These are phyloP conservation scores for Cydia strobilella DNA, from an alignment of 1,140 invertebrate genomes.

Conservation along the genomic window DNA sequence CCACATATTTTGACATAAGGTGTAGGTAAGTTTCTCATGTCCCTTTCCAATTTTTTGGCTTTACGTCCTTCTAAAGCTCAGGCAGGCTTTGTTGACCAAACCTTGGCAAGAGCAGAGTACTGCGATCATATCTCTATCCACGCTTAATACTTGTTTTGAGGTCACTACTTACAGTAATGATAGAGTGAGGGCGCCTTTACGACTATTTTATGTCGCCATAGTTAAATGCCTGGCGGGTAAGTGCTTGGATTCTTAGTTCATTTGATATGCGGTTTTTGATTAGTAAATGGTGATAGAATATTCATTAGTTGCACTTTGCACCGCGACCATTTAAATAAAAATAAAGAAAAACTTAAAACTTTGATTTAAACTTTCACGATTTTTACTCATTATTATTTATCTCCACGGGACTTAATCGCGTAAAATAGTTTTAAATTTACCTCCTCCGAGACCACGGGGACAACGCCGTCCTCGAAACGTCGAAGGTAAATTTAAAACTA, in stretches of 20 bases:
- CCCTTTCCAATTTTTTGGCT: no score
- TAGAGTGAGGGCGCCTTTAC: background rate
- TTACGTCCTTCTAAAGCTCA: background rate
- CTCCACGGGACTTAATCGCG: no score
- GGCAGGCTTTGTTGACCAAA: background rate
- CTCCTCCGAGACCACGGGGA: no score
- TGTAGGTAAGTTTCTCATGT: no score
- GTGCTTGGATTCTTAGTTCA: background rate
- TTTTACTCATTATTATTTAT: no score
- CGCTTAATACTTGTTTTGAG: constrained; percentile 40
- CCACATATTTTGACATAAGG: no score
- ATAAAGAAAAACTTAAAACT: no score
- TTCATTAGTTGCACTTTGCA: background rate
- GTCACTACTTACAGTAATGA: constrained; percentile 16
- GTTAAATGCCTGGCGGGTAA: background rate
- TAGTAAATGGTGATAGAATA: background rate
- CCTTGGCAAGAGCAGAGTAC: constrained; percentile 61
- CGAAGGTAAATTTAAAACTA: no score
- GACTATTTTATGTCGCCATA: background rate
- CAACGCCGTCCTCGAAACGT: no score
- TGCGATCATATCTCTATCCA: constrained; percentile 56
- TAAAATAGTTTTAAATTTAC: no score
- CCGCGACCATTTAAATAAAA: background rate
- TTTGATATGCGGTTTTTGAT: background rate
- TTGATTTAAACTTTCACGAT: no score